Conservation (phyloP, 2,888 invertebrate species). For the Cataglyphis cursor region DNA sequence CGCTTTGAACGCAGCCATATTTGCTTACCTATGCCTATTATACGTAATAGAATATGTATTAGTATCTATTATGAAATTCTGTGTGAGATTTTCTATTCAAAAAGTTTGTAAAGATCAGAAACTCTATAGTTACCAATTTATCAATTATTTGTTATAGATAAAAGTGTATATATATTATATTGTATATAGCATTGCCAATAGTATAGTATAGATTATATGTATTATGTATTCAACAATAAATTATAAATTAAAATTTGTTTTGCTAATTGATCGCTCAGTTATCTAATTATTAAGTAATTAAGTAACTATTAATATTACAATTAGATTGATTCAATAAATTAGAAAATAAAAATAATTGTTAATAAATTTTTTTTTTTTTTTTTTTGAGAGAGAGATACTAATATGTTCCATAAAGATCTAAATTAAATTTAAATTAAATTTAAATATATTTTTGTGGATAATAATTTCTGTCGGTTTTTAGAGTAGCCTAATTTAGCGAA, state of each 20-base stretch:
- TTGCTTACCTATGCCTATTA: conserved; percentile 18
- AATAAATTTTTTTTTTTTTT: neutral
- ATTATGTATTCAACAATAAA: conserved; percentile 35
- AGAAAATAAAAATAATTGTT: neutral
- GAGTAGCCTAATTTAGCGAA: neutral
- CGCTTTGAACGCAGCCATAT: conserved; percentile 44
- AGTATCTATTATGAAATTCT: neutral
- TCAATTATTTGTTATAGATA: neutral
- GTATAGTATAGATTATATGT: neutral
- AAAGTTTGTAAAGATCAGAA: neutral
- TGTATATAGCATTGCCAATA: neutral
- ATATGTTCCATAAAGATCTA: neutral
- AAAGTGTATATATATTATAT: neutral
- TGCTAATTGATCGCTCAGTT: neutral
- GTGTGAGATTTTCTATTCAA: neutral
- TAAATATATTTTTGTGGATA: neutral
- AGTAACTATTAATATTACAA: neutral
- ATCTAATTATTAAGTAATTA: neutral
- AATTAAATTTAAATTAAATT: too few species aligned
- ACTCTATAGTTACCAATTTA: conserved; percentile 13
- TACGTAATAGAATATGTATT: neutral
- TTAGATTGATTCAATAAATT: neutral
- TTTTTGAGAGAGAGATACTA: neutral
- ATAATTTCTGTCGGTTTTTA: neutral
- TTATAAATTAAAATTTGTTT: neutral